A percentile compares a stretch with the other conserved stretches of the same genome.
Conservation (phyloP, 2,797 vertebrate genomes). For the Dermochelys coriacea region DNA sequence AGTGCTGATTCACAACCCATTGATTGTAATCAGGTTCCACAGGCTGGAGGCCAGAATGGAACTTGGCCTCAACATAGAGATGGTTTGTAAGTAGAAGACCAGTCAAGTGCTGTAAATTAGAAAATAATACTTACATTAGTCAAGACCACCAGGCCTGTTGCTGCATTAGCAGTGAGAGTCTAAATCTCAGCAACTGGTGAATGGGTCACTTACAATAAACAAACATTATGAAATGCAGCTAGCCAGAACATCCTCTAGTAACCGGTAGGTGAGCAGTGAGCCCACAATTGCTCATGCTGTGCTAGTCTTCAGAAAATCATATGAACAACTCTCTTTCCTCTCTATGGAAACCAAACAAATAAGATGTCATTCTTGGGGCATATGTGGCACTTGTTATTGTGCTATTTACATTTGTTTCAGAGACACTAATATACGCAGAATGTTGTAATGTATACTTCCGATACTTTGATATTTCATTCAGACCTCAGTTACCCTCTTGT, state of each 20-base stretch:
- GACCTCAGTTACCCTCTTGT: fast-evolving
- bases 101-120: slow-evolving; percentile 23
- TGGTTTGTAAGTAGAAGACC: slow-evolving; percentile 28
- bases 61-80: not conserved
- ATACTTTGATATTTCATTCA: not conserved
- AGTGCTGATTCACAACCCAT: not conserved
- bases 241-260: slow-evolving; percentile 29
- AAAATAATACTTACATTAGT: slow-evolving; percentile 54
- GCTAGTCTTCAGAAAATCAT: slow-evolving; percentile 4
- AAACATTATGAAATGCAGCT: slow-evolving; percentile 53
- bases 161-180: slow-evolving; percentile 47
- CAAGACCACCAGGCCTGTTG: slow-evolving; percentile 15
- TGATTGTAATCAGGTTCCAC: fast-evolving
- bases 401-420: not conserved
- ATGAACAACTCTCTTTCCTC: slow-evolving; percentile 29
- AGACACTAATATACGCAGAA: not conserved
- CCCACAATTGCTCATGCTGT: not conserved
- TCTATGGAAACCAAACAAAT: slow-evolving; percentile 72
- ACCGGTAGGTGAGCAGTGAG: not conserved
- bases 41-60: not conserved
- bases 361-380: not conserved
- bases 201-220: slow-evolving; percentile 34
- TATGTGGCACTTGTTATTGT: not conserved
- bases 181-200: slow-evolving; percentile 41
- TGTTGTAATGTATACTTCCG: not conserved